Percentiles rank a stretch among this genome's conserved stretches.
These are phyloP conservation scores for Streptopelia turtur DNA, from an alignment of 2,797 vertebrate species.

Conservation along the genomic window DNA sequence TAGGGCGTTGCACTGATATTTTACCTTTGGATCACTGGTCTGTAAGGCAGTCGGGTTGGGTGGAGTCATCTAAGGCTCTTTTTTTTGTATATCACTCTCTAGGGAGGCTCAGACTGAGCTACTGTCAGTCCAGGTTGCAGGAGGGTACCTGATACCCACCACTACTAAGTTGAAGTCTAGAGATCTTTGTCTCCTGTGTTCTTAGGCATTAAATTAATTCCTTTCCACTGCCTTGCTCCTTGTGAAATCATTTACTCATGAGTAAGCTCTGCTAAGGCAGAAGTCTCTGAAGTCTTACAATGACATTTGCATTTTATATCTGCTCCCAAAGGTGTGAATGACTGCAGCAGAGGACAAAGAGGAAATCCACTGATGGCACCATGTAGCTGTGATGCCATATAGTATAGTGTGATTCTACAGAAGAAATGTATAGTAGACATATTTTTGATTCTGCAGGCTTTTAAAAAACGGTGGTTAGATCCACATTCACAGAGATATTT, in stretches of 20 bases:
- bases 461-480: background rate
- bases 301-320: conserved; percentile 35
- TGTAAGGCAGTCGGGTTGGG: background rate
- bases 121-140: background rate
- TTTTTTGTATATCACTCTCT: background rate
- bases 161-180: background rate
- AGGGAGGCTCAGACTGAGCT: background rate
- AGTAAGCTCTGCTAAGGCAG: background rate
- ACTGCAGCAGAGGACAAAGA: conserved; percentile 5
- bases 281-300: conserved; percentile 37
- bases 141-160: background rate
- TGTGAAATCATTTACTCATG: conserved; percentile 59
- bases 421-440: background rate
- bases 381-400: background rate
- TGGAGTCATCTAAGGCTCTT: background rate
- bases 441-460: background rate
- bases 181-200: background rate
- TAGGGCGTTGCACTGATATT: background rate
- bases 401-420: background rate
- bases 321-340: conserved; percentile 5
- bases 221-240: conserved; percentile 5
- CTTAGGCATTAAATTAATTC: conserved; percentile 50
- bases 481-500: background rate
- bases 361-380: background rate
- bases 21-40: background rate